These are phyloP conservation scores for Drosophila borealis DNA, from an alignment of 2,888 invertebrate species.

Conservation along the genomic window DNA sequence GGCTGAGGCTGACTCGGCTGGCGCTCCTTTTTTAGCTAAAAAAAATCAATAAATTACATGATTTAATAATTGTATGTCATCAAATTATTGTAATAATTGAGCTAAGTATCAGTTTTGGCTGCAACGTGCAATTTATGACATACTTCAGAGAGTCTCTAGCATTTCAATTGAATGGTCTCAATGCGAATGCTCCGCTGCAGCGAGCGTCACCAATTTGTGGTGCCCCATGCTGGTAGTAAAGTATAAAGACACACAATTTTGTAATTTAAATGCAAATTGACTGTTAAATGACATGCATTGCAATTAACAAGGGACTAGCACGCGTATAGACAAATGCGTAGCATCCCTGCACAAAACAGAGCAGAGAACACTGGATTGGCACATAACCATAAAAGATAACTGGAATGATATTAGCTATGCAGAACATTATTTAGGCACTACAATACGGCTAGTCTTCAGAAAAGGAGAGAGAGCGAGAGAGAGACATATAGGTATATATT, in stretches of 20 bases:
- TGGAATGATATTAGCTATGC: no score
- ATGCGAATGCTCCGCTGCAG: conserved; percentile 48
- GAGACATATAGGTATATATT: no score
- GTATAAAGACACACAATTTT: conserved; percentile 48
- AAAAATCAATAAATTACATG: conserved; percentile 76
- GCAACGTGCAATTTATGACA: no score
- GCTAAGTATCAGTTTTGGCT: neutral
- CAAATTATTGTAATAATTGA: conserved; percentile 66
- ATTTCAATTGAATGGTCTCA: conserved; percentile 13
- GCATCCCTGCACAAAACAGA: neutral
- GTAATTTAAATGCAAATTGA: conserved; percentile 82
- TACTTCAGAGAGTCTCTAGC: no score
- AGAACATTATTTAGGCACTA: neutral
- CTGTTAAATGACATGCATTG: conserved; percentile 76
- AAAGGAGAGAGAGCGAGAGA: neutral
- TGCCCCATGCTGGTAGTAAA: conserved; percentile 36
- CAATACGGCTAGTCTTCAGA: neutral
- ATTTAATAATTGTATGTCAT: conserved; percentile 77
- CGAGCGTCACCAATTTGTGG: neutral
- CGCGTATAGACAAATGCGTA: conserved; percentile 61
- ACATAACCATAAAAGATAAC: conserved; percentile 7
- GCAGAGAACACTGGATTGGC: neutral
- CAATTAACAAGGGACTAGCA: conserved; percentile 78
- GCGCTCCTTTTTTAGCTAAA: conserved; percentile 60
- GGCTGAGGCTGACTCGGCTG: conserved; percentile 13